Percentiles rank a stretch among this genome's conserved stretches.
phyloP scores from a whole-genome alignment of 2,113 vertebrate species.

The Colinus virginianus region DNA sequence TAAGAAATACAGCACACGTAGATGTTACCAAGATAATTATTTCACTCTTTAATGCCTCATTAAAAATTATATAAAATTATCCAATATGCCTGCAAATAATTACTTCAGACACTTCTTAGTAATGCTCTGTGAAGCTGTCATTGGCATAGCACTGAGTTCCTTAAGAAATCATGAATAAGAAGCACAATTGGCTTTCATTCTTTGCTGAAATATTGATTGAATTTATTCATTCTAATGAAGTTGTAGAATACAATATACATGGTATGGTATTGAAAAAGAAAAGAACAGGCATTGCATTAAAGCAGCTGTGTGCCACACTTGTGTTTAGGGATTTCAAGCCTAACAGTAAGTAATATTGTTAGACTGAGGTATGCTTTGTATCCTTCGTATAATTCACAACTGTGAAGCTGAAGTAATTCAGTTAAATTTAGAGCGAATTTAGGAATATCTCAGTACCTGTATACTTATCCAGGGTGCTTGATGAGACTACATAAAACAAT shows the following conservation, averaged over 20 bases:
- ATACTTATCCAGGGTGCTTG: background rate
- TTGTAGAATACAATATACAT: background rate
- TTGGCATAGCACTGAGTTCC: background rate
- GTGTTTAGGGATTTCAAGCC: background rate
- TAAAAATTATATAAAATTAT: background rate
- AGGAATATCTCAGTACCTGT: background rate
- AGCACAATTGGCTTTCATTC: background rate
- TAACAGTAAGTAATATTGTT: background rate
- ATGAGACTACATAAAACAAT: background rate
- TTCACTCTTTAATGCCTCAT: background rate
- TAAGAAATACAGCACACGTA: background rate
- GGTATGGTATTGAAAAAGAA: background rate
- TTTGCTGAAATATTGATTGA: constrained; percentile 29
- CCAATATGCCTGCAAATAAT: constrained; percentile 1
- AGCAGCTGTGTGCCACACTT: background rate
- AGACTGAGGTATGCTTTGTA: background rate
- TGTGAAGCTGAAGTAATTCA: background rate
- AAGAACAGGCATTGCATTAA: background rate
- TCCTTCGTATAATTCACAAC: background rate
- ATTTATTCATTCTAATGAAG: constrained; percentile 19
- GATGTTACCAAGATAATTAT: background rate
- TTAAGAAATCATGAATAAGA: background rate
- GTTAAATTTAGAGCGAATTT: background rate
- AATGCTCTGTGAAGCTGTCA: background rate
- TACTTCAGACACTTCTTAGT: background rate